Conservation (phyloP, 2,797 vertebrate species). For the Chiroxiphia lanceolata region DNA sequence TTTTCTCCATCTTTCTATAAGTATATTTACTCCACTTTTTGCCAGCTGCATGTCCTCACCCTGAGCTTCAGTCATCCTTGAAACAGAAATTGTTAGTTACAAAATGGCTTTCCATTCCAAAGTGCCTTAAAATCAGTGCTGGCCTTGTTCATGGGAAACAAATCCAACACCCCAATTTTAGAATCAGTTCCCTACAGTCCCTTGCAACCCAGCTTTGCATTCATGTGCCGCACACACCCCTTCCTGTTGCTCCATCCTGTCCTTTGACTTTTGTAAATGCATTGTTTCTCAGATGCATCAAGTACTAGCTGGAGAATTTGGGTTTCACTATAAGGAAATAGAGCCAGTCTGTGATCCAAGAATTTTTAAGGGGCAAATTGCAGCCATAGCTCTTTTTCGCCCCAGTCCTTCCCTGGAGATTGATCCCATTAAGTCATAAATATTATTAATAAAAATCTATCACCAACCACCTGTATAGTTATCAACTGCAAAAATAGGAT, state of each 20-base stretch:
- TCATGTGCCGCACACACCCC: neutral
- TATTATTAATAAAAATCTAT: neutral
- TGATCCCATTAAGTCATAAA: neutral
- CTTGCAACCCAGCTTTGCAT: neutral
- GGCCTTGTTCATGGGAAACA: neutral
- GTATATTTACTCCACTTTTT: neutral
- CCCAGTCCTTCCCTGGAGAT: neutral
- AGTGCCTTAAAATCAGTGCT: neutral
- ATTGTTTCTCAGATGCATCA: neutral
- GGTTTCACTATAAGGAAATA: neutral
- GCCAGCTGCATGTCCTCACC: neutral
- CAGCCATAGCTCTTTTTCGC: neutral
- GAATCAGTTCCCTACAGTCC: neutral
- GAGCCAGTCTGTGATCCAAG: neutral
- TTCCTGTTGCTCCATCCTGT: neutral
- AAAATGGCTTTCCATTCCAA: neutral
- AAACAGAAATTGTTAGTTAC: neutral
- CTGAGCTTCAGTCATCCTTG: neutral
- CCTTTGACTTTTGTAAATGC: neutral
- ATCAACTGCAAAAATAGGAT: neutral
- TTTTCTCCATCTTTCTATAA: neutral
- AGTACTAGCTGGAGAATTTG: neutral
- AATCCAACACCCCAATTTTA: neutral
- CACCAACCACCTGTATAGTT: neutral
- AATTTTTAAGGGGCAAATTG: neutral